Conservation (phyloP, 2,888 invertebrate genomes). For the Andrena camellia region DNA sequence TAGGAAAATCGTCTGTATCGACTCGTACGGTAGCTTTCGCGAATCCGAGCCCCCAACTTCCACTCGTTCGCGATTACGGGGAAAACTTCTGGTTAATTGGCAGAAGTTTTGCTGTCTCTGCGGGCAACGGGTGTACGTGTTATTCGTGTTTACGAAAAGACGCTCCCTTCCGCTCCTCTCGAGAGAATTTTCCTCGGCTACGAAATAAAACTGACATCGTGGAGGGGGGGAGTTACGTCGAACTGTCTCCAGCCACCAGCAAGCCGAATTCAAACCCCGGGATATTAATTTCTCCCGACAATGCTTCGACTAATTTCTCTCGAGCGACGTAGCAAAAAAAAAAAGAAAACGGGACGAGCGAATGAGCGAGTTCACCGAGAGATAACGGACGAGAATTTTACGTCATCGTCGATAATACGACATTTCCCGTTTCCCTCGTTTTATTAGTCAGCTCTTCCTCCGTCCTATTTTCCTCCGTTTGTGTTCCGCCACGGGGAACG, state of each 20-base stretch:
- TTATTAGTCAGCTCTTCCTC: conserved; percentile 9
- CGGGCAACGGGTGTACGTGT: conserved; percentile 19
- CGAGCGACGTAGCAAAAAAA: not conserved
- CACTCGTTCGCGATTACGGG: conserved; percentile 25
- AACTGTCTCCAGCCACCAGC: not conserved
- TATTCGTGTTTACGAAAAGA: conserved; percentile 19
- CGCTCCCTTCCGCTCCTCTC: not conserved
- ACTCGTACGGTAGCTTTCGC: conserved; percentile 26
- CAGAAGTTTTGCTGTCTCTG: conserved; percentile 20
- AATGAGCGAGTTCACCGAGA: not conserved
- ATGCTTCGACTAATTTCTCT: not conserved
- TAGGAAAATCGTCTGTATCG: conserved; percentile 36
- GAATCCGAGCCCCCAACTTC: conserved; percentile 19
- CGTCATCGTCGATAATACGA: not conserved
- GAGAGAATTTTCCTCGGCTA: not conserved
- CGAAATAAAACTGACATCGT: not conserved
- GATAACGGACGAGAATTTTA: not conserved
- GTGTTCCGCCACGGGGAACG: not conserved
- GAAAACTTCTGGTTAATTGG: conserved; percentile 20
- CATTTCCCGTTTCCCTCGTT: not conserved
- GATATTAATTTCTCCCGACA: not conserved
- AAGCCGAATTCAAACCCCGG: too few species aligned
- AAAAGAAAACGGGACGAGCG: not conserved
- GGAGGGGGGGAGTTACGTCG: not conserved
- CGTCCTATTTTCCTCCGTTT: not conserved